Base-by-base conservation (phyloP, 2,888 invertebrate genomes). In the Idaea dimidiata region DNA sequence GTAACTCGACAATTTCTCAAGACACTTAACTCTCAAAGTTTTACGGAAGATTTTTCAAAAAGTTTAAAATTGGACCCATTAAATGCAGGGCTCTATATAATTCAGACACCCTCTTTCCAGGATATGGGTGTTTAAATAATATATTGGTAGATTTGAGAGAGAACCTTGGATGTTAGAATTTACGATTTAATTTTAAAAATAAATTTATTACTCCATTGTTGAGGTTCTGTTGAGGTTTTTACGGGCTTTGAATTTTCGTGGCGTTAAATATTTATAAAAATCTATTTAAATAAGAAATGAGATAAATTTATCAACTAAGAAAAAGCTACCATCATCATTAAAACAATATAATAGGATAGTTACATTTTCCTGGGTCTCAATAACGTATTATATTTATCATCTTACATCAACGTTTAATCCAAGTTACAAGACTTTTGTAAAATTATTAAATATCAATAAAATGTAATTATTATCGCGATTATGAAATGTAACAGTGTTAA, bases 51-150 rank as follows among this genome's bases (percentile, higher is more conserved):
- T 87, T 87, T 86, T 85, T 84, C 84, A 78, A 82, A 72, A 77
- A 86, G 82, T 86, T 87, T 81, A 73, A 56, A 86, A 84, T 87
- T 86, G 84, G 79, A 75, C 76, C 85, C 80, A 84, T 87, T 87
- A 86, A 82, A 77, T 76, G 80, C 87, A 87, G 84, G 72, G 73
- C 73, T 76, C 79, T 77, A 80, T 79, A 82, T 84, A 83, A 84
- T 80, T 86, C 83, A 81, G 75, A 71, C 78, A 68, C 68, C 71
- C 75, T 75, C 75, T 78, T n/a, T 76, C 76, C 73, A 72, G 78
- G 77, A 80, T 82, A 79, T 82, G 81, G 81, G 80, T 77, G 76
- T 74, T 84, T 82, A 79, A 86, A 86, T 86, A 84, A 86, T 80
- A 68, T 70, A 72, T 72, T 62, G 69, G 68, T 61, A 63, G 63